Conservation (phyloP, 2,888 invertebrate species). For the Malthinus flaveolus region DNA sequence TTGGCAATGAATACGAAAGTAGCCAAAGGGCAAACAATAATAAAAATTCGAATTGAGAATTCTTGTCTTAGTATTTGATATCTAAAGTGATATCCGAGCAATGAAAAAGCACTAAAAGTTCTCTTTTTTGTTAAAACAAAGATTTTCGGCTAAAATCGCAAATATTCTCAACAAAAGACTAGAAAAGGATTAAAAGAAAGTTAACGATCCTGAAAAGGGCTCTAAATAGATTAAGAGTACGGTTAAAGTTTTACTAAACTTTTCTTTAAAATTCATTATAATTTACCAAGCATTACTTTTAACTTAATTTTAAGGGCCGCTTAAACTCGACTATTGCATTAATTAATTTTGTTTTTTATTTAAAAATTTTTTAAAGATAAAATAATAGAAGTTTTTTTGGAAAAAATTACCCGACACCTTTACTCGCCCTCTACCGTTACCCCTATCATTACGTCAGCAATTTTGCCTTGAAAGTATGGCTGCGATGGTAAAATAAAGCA, state of each 20-base stretch:
- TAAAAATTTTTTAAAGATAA: too few species aligned
- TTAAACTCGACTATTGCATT: neutral
- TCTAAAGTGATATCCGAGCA: neutral
- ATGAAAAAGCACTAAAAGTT: slow-evolving; percentile 6
- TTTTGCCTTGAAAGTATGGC: too few species aligned
- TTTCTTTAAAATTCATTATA: slow-evolving; percentile 1
- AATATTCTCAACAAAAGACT: slow-evolving; percentile 9
- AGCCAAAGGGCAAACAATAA: slow-evolving; percentile 20
- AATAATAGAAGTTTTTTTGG: too few species aligned
- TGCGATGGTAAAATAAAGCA: too few species aligned
- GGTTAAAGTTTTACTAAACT: slow-evolving; percentile 5
- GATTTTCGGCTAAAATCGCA: slow-evolving; percentile 5
- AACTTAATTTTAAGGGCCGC: too few species aligned
- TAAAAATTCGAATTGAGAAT: slow-evolving; percentile 15
- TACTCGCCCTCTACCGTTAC: too few species aligned
- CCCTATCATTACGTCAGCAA: too few species aligned
- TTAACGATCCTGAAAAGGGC: slow-evolving; percentile 12
- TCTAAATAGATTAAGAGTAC: slow-evolving; percentile 13
- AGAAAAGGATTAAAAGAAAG: slow-evolving; percentile 14
- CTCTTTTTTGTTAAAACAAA: slow-evolving; percentile 8
- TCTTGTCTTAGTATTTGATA: slow-evolving; percentile 3
- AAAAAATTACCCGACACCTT: too few species aligned
- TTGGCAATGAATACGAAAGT: slow-evolving; percentile 19
- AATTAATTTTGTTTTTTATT: neutral
- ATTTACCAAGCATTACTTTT: neutral